phyloP scores from a whole-genome alignment of 2,888 invertebrate species.

The Acleris holmiana region DNA sequence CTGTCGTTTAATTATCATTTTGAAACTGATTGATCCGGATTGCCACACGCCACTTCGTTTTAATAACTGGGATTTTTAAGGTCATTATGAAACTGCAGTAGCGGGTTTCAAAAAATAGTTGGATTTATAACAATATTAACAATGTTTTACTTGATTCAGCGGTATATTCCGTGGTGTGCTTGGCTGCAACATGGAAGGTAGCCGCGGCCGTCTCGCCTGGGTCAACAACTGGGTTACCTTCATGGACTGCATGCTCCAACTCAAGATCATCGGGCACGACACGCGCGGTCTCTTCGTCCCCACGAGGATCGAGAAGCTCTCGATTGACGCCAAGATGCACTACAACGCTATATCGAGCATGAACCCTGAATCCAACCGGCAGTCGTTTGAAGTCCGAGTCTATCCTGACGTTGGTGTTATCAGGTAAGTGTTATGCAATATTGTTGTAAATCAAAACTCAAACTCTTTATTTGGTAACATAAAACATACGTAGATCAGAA shows the following conservation, averaged over 20 bases:
- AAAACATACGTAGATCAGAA: too few species aligned
- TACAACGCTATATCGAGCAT: constrained; percentile 76
- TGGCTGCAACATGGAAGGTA: constrained; percentile 79
- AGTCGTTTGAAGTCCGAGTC: constrained; percentile 75
- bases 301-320: constrained; percentile 88
- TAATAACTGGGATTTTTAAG: too few species aligned
- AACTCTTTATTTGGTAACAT: too few species aligned
- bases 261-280: constrained; percentile 88
- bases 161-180: constrained; percentile 86
- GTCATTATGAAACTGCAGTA: too few species aligned
- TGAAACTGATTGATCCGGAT: too few species aligned
- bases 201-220: constrained; percentile 86
- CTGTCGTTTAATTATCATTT: too few species aligned
- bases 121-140: too few species aligned
- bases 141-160: constrained; percentile 59
- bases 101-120: too few species aligned
- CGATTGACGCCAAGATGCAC: constrained; percentile 87
- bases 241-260: constrained; percentile 95
- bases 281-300: constrained; percentile 90
- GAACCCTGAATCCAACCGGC: constrained; percentile 71
- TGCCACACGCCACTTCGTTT: too few species aligned
- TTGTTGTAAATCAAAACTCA: too few species aligned
- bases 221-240: constrained; percentile 94
- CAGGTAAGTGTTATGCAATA: constrained; percentile 54
- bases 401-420: constrained; percentile 80